Percentiles rank a stretch among this genome's conserved stretches.
Evolutionary conservation across 2,888 invertebrate species (phyloP).

Genomic region (Drosophila meridionalis): DNA sequence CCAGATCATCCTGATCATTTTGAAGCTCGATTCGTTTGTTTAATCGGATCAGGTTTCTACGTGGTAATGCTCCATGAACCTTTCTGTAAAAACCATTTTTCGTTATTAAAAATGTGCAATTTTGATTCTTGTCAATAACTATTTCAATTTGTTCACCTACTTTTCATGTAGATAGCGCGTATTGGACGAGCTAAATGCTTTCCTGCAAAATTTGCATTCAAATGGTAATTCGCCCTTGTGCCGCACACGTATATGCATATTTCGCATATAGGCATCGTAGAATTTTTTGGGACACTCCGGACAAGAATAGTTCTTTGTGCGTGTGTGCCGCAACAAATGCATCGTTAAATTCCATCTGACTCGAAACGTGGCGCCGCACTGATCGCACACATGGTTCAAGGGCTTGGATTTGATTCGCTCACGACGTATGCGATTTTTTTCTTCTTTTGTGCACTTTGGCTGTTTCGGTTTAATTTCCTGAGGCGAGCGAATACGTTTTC

Average conservation of each 20-base stretch:
- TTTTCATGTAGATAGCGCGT: constrained; percentile 88
- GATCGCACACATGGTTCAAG: constrained; percentile 64
- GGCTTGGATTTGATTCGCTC: constrained; percentile 56
- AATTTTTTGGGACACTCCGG: constrained; percentile 87
- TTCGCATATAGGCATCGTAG: constrained; percentile 86
- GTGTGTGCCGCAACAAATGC: constrained; percentile 87
- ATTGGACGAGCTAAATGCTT: constrained; percentile 86
- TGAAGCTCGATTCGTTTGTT: constrained; percentile 33
- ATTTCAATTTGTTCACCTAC: constrained; percentile 85
- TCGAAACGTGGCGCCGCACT: constrained; percentile 80
- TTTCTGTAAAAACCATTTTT: constrained; percentile 32
- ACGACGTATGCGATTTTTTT: constrained; percentile 61
- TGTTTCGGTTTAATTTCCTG: constrained; percentile 10
- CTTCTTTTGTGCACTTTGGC: constrained; percentile 45
- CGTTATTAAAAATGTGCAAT: not conserved
- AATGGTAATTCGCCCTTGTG: constrained; percentile 87
- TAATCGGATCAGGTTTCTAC: constrained; percentile 44
- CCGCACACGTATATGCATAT: constrained; percentile 85
- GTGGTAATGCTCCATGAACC: constrained; percentile 61
- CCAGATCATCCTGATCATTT: not conserved
- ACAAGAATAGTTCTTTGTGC: constrained; percentile 86
- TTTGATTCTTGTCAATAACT: not conserved
- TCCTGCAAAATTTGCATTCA: constrained; percentile 88
- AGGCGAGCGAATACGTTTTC: constrained; percentile 9
- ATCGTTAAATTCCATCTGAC: constrained; percentile 86